phyloP scores from a whole-genome alignment of 2,113 vertebrate genomes.

The Murina feae region DNA sequence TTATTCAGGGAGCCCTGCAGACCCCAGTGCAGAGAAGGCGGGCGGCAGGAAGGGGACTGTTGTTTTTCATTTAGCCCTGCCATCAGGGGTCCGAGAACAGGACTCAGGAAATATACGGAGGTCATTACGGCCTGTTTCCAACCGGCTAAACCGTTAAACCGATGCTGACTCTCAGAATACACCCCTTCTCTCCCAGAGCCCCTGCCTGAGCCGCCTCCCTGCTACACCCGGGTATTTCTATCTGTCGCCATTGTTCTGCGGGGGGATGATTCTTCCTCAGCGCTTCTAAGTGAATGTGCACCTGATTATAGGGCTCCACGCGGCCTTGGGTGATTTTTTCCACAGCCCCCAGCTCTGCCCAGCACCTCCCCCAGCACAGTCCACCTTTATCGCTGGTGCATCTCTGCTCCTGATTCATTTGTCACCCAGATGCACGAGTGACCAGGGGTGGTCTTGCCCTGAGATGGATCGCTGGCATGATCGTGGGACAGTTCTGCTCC shows the following conservation, averaged over 20 bases:
- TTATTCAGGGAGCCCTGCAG: not conserved
- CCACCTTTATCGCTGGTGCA: not conserved
- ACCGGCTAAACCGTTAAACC: not conserved
- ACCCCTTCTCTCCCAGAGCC: not conserved
- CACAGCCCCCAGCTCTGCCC: not conserved
- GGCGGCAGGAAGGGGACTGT: accelerated
- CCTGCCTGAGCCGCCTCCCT: not conserved
- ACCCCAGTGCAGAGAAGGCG: not conserved
- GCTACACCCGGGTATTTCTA: slow-evolving; percentile 60
- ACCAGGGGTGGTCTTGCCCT: accelerated
- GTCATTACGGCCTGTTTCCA: not conserved
- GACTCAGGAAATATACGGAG: not conserved
- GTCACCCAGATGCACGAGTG: not conserved
- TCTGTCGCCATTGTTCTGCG: slow-evolving; percentile 50
- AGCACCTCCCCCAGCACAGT: not conserved
- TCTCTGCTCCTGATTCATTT: not conserved
- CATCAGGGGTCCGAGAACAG: not conserved
- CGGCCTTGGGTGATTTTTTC: not conserved
- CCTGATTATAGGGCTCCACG: slow-evolving; percentile 39
- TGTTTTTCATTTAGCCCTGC: not conserved
- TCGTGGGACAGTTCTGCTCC: not conserved
- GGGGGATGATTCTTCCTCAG: slow-evolving; percentile 52
- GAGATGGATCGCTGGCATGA: accelerated
- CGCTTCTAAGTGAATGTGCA: slow-evolving; percentile 24
- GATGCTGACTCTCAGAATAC: not conserved